Evolutionary conservation across 2,113 vertebrate species (phyloP), one percentile per base, ranked within the genome.

Genomic region (Hymenochirus boettgeri): DNA sequence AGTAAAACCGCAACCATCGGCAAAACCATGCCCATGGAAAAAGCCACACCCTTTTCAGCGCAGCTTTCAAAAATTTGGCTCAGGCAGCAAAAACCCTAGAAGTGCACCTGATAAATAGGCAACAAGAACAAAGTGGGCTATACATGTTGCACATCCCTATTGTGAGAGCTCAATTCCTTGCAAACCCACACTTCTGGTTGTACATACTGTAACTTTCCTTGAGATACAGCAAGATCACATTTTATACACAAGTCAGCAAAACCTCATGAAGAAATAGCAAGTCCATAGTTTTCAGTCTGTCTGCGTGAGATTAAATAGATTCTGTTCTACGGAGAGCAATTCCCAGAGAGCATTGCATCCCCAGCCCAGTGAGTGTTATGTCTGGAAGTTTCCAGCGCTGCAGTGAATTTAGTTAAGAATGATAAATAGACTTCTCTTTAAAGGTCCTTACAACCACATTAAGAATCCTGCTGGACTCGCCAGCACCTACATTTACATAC

Each of bases 401-500:
- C 52, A 54, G 52, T 29, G 26, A 27, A n/a, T 26, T 4, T 4
- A 29, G 26, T 7, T 22, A 35, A 23, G 19, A 48, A 48, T 22
- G 18, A 56, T 56, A 22, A 56, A 33, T 18, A 56, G 29, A 19
- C 27, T 18, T 35, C 52, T 31, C 18, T 56, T n/a, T 33, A 29
- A 9, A 35, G 52, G 5, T 26, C 52, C 26, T 54, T 52, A 25
- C 22, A 24, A 17, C 26, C 26, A 5, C 50, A 52, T 52, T 52
- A 52, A 24, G 50, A 52, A 25, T 24, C 50, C 50, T 25, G 22
- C 13, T 52, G 52, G 24, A 54, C 52, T 29, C 17, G 12, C 5
- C 9, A 54, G 52, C 25, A 7, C 50, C 22, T 52, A 52, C 24
- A n/a, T 29, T 56, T 56, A 56, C 54, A 35, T 35, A 35, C n/a